These are phyloP conservation scores for Gymnothorax javanicus DNA, from an alignment of 2,797 vertebrate genomes.

Conservation along the genomic window DNA sequence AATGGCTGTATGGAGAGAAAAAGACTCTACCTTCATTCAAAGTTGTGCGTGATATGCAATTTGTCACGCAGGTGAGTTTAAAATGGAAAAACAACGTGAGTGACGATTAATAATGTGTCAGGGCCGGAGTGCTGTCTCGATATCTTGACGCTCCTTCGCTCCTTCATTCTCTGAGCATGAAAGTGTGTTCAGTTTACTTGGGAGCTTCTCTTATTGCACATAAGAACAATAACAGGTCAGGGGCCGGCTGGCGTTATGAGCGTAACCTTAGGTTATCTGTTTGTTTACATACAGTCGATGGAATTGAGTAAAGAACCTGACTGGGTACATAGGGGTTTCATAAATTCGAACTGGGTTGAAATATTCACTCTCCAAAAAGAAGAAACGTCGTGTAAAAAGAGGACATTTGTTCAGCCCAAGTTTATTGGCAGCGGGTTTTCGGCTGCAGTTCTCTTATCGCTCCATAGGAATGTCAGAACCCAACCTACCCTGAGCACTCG, in stretches of 20 bases:
- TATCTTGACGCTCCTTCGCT: background rate
- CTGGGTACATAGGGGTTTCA: background rate
- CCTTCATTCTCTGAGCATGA: background rate
- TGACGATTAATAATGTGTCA: background rate
- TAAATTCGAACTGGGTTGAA: background rate
- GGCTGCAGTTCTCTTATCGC: background rate
- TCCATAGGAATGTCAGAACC: background rate
- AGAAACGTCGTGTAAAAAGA: background rate
- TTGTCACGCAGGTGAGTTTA: background rate
- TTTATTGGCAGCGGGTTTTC: background rate
- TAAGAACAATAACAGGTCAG: background rate
- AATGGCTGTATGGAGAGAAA: background rate
- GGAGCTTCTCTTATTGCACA: background rate
- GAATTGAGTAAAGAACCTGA: background rate
- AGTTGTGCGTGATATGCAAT: background rate
- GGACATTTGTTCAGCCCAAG: background rate
- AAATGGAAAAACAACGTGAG: background rate
- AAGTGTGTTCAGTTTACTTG: background rate
- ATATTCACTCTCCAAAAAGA: background rate
- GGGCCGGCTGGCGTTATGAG: background rate
- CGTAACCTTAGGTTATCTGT: background rate
- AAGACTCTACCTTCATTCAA: background rate
- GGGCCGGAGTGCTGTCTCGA: background rate
- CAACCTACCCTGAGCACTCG: background rate
- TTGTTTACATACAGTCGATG: background rate